Evolutionary conservation across 2,888 invertebrate species (phyloP), one percentile per base, ranked within the genome.

Genomic region (Galeopsomyia nigrocyanea): DNA sequence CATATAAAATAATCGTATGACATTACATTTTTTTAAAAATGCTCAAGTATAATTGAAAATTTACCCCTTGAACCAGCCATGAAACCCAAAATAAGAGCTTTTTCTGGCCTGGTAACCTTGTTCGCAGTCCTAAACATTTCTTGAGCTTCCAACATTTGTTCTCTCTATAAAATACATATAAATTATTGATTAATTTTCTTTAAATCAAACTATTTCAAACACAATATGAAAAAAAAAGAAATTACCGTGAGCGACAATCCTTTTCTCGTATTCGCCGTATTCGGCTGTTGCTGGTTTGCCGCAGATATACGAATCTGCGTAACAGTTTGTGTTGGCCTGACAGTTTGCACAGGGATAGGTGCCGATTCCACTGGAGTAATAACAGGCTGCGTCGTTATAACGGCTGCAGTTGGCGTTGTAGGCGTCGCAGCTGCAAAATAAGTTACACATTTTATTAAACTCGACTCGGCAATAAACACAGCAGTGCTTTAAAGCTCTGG

Each of bases 81-180:
- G 83, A 99, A 99, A 77, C 98, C 97, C 47, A 99, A 90, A 84
- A 99, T 99, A 65, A 99, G 93, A 68, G 98, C 97, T 85, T 99
- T 99, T 86, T 99, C 98, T 0, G 97, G 97, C 78, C 98, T 88
- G 3, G 98, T 98, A 66, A 99, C 97, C 83, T 95, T 94, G 86
- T 98, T 98, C 51, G 98, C 97, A 76, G 94, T 95, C 68, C 94
- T 90, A 90, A 99, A 98, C 95, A 99, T 98, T 84, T 98, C 97
- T 86, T 98, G 97, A 0, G 98, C 98, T 86, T 97, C 96, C 85
- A 95, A 88, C 92, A 97, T 97, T 91, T 98, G 96, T 87, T 98
- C 97, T 83, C 94, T 92, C 96, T 97, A 88, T 14, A 89, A 89
- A 78, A 57, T 64, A 51, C 26, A 53, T 13, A 22, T 13, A 49